A percentile compares a stretch with the other conserved stretches of the same genome.
Conservation (phyloP, 1,140 invertebrate genomes). For the Macrocentrus cingulum region DNA sequence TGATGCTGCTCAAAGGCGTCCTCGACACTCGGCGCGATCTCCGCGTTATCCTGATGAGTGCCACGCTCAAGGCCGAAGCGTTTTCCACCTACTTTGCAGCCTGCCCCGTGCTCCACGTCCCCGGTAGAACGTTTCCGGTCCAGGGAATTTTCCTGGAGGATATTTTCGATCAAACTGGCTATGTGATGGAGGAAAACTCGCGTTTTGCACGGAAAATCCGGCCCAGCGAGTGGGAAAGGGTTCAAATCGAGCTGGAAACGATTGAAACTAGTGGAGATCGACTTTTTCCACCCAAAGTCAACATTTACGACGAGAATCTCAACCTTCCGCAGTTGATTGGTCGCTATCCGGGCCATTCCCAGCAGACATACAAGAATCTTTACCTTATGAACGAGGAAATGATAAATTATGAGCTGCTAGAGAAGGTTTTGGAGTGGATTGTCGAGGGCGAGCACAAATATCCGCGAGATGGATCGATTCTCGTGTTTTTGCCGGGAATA, state of each 20-base stretch:
- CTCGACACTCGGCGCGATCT: slow-evolving; percentile 70
- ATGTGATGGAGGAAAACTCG: slow-evolving; percentile 72
- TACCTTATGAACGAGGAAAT: slow-evolving; percentile 75
- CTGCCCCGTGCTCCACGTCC: slow-evolving; percentile 72
- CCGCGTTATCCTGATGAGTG: slow-evolving; percentile 85
- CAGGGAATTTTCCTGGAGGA: slow-evolving; percentile 79
- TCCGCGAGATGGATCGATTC: slow-evolving; percentile 73
- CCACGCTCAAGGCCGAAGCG: slow-evolving; percentile 77
- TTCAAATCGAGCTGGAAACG: slow-evolving; percentile 65
- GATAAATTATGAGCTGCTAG: slow-evolving; percentile 81
- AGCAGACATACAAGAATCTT: slow-evolving; percentile 71
- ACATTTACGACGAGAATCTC: slow-evolving; percentile 70
- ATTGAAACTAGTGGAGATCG: slow-evolving; percentile 60
- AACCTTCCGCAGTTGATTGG: slow-evolving; percentile 65
- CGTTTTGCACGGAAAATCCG: slow-evolving; percentile 67
- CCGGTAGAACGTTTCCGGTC: slow-evolving; percentile 80
- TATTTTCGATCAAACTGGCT: slow-evolving; percentile 69
- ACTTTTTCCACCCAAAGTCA: slow-evolving; percentile 60
- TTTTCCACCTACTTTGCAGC: slow-evolving; percentile 79
- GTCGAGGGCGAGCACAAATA: slow-evolving; percentile 69
- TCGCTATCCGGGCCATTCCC: slow-evolving; percentile 64
- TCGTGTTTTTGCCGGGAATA: slow-evolving; percentile 80
- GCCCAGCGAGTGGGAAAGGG: slow-evolving; percentile 53
- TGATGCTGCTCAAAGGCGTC: slow-evolving; percentile 78
- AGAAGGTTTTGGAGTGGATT: slow-evolving; percentile 68